phyloP scores from a whole-genome alignment of 35 echinoderm and acorn worm genomes.

The Heliocidaris erythrogramma region DNA sequence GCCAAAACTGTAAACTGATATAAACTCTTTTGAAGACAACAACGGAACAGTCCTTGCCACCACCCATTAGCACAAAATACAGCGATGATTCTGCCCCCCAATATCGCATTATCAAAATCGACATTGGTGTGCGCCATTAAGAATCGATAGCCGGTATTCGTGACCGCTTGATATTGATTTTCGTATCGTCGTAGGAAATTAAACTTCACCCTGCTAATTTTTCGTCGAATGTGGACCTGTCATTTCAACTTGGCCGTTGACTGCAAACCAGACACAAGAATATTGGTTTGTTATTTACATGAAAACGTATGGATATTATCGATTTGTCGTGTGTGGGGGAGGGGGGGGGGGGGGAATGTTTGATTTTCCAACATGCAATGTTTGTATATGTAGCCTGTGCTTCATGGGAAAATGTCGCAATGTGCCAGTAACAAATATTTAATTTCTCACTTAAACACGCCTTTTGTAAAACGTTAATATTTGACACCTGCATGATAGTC shows the following conservation, averaged over 20 bases:
- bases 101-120: not conserved
- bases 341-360: not conserved
- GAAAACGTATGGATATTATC: not conserved
- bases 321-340: not conserved
- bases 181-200: not conserved
- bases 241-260: not conserved
- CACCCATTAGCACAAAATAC: constrained; percentile 2
- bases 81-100: not conserved
- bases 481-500: too few relatives aligned
- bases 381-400: too few relatives aligned
- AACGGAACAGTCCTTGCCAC: not conserved
- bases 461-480: too few relatives aligned
- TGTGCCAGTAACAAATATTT: too few relatives aligned
- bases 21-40: not conserved
- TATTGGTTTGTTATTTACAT: not conserved
- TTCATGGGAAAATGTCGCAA: too few relatives aligned
- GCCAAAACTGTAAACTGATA: not conserved
- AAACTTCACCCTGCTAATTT: not conserved
- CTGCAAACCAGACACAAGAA: not conserved
- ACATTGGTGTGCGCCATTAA: not conserved
- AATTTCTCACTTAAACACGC: too few relatives aligned
- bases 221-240: not conserved
- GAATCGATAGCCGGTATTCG: not conserved
- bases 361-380: not conserved
- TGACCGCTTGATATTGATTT: not conserved